These are phyloP conservation scores for Apus apus DNA, from an alignment of 2,113 vertebrate genomes.

Conservation along the genomic window DNA sequence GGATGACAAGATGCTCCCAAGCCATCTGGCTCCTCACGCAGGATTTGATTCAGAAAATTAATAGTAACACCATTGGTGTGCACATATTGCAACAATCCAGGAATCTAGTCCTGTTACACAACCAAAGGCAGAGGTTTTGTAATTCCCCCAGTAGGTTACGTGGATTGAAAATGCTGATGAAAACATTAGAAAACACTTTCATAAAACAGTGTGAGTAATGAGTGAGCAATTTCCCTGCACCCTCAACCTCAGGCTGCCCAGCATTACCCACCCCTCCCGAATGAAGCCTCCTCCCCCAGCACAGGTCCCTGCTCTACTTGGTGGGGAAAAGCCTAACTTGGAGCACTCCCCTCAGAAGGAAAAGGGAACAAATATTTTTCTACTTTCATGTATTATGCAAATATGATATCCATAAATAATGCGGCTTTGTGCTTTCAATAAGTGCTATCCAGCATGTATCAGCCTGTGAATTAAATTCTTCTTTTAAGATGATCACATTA, in stretches of 20 bases:
- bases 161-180: neutral
- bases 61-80: slow-evolving; percentile 64
- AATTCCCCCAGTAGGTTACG: neutral
- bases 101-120: slow-evolving; percentile 63
- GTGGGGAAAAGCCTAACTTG: fast-evolving
- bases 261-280: neutral
- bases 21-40: slow-evolving; percentile 68
- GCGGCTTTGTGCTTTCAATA: neutral
- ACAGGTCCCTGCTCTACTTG: fast-evolving
- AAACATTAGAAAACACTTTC: neutral
- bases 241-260: neutral
- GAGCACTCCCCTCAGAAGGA: neutral
- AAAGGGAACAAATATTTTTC: neutral
- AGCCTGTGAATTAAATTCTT: neutral
- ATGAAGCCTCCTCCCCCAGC: fast-evolving
- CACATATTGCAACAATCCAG: slow-evolving; percentile 58
- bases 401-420: slow-evolving; percentile 30
- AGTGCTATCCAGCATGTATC: neutral
- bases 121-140: slow-evolving; percentile 1
- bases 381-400: slow-evolving; percentile 46
- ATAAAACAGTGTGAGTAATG: neutral
- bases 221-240: neutral
- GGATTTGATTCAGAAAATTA: slow-evolving; percentile 72
- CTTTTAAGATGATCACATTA: neutral
- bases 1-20: slow-evolving; percentile 70